Conservation (phyloP, 2,113 vertebrate species). For the Pelusios castaneus region DNA sequence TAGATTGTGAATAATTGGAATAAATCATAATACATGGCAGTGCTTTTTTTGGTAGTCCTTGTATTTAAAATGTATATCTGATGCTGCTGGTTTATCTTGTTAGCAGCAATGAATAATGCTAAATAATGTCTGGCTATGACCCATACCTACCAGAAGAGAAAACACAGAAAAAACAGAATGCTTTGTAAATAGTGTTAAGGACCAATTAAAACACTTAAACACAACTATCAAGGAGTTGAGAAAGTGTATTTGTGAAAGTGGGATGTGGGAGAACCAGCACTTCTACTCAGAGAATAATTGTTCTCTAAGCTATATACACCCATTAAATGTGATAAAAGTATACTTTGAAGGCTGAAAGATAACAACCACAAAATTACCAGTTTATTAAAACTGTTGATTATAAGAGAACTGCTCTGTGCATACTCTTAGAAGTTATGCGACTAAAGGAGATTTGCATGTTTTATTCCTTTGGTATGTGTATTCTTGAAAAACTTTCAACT, state of each 20-base stretch:
- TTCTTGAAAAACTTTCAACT: background rate
- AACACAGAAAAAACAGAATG: background rate
- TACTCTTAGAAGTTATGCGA: background rate
- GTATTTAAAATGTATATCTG: background rate
- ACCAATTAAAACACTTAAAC: constrained; percentile 15
- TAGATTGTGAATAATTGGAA: background rate
- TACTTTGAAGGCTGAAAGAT: background rate
- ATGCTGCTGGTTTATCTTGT: background rate
- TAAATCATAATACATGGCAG: background rate
- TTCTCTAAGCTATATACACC: background rate
- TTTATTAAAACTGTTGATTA: background rate
- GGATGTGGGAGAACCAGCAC: background rate
- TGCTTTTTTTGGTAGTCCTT: background rate
- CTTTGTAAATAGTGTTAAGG: background rate
- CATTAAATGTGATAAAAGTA: background rate
- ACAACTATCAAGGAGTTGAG: background rate
- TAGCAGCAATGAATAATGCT: background rate
- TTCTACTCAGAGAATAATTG: background rate
- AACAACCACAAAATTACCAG: background rate
- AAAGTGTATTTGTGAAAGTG: background rate
- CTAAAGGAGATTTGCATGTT: background rate
- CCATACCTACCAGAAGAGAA: background rate
- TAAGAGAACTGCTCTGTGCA: background rate
- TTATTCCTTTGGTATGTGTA: background rate
- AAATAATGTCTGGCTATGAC: background rate